Conservation (phyloP, 2,797 vertebrate genomes). For the Acipenser oxyrinchus region DNA sequence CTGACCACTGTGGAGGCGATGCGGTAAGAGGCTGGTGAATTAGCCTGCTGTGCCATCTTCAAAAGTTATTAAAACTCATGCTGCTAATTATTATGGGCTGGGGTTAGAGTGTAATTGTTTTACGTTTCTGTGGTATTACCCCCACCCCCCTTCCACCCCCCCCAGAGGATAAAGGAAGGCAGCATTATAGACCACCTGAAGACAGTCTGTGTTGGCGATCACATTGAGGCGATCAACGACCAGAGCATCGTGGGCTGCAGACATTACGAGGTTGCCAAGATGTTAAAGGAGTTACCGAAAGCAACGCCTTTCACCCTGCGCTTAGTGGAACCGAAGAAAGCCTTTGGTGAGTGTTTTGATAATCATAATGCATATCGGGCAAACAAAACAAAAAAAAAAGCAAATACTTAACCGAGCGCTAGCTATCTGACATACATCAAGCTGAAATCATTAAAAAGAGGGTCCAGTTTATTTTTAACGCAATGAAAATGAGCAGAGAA, state of each 20-base stretch:
- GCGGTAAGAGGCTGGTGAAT: no score
- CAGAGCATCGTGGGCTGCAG: slow-evolving; percentile 93
- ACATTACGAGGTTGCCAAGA: slow-evolving; percentile 93
- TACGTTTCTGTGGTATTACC: not conserved
- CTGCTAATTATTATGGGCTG: no score
- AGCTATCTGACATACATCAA: no score
- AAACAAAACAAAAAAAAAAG: no score
- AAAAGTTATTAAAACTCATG: no score
- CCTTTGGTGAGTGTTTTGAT: slow-evolving; percentile 74
- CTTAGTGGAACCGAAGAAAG: slow-evolving; percentile 85
- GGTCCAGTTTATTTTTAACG: no score
- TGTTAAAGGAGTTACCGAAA: slow-evolving; percentile 84
- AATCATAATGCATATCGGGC: not conserved
- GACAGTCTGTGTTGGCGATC: slow-evolving; percentile 83
- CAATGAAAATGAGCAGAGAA: no score
- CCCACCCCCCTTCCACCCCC: not conserved
- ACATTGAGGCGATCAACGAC: slow-evolving; percentile 95
- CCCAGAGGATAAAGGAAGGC: slow-evolving; percentile 88
- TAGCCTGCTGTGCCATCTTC: no score
- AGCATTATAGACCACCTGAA: slow-evolving; percentile 84
- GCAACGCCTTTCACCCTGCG: slow-evolving; percentile 81
- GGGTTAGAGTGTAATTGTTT: no score
- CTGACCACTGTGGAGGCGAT: no score
- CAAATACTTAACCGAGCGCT: not conserved
- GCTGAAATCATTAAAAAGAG: no score